phyloP scores from a whole-genome alignment of 2,888 invertebrate species.

The Andricus quercusramuli region DNA sequence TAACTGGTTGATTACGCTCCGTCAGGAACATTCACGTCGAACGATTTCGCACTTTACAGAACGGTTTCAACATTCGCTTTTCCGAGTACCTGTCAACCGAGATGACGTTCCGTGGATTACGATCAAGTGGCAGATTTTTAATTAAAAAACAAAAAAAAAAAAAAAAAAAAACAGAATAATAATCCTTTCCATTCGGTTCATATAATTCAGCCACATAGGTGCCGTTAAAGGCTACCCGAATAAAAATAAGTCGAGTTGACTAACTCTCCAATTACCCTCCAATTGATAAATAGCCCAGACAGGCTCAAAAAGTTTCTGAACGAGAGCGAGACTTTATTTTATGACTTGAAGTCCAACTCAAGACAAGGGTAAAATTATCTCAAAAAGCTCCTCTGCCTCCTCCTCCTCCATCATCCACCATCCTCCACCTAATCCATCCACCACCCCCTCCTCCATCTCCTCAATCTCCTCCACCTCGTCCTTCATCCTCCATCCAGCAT shows the following conservation, averaged over 20 bases:
- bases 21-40: constrained; percentile 28
- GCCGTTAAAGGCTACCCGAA: not conserved
- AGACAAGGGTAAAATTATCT: too few species aligned
- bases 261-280: too few species aligned
- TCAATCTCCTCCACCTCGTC: accelerated
- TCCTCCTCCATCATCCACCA: too few species aligned
- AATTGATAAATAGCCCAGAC: too few species aligned
- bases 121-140: constrained; percentile 57
- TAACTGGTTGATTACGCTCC: constrained; percentile 7
- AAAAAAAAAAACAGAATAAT: constrained; percentile 41
- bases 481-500: too few species aligned
- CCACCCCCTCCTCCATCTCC: too few species aligned
- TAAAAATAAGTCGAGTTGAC: too few species aligned
- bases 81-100: constrained; percentile 52
- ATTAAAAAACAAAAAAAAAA: constrained; percentile 49
- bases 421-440: too few species aligned
- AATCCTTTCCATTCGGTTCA: constrained; percentile 49
- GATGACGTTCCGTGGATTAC: constrained; percentile 48
- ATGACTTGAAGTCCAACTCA: too few species aligned
- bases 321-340: too few species aligned
- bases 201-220: not conserved
- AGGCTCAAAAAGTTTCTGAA: too few species aligned
- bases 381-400: too few species aligned
- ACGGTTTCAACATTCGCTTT: constrained; percentile 3
- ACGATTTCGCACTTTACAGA: not conserved